Evolutionary conservation across 2,888 invertebrate species (phyloP).

Genomic region (Aporophyla lueneburgensis): DNA sequence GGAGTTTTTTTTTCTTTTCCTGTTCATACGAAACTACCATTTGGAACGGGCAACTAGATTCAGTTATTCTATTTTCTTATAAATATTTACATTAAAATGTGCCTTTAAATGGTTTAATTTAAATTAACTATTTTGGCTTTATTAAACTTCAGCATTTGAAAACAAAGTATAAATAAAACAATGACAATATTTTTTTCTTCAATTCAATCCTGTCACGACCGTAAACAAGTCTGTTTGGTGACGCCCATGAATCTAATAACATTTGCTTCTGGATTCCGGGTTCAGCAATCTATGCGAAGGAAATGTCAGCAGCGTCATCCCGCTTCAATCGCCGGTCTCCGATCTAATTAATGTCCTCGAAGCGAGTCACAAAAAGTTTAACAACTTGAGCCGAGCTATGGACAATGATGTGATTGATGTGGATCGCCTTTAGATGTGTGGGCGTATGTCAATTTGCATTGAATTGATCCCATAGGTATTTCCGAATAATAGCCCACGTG

Average conservation of each 20-base stretch:
- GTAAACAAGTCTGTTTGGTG: conserved; percentile 68
- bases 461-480: conserved; percentile 84
- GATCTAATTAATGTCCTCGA: conserved; percentile 86
- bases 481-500: conserved; percentile 82
- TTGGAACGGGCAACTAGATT: background rate
- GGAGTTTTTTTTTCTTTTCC: too few relatives aligned
- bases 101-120: background rate
- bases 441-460: conserved; percentile 87
- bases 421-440: conserved; percentile 78
- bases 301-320: conserved; percentile 86
- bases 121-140: background rate
- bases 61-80: background rate
- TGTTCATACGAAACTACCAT: background rate
- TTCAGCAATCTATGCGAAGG: conserved; percentile 80
- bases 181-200: conserved; percentile 40
- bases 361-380: conserved; percentile 80
- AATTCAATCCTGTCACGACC: conserved; percentile 33
- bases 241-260: conserved; percentile 62
- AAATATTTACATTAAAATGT: background rate
- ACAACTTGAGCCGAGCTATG: conserved; percentile 71
- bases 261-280: conserved; percentile 84
- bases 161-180: conserved; percentile 23
- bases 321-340: conserved; percentile 77
- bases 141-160: background rate
- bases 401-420: conserved; percentile 87